Evolutionary conservation across 2,113 vertebrate genomes (phyloP), one percentile per base, ranked within the genome.

Genomic region (Zosterops japonicus): DNA sequence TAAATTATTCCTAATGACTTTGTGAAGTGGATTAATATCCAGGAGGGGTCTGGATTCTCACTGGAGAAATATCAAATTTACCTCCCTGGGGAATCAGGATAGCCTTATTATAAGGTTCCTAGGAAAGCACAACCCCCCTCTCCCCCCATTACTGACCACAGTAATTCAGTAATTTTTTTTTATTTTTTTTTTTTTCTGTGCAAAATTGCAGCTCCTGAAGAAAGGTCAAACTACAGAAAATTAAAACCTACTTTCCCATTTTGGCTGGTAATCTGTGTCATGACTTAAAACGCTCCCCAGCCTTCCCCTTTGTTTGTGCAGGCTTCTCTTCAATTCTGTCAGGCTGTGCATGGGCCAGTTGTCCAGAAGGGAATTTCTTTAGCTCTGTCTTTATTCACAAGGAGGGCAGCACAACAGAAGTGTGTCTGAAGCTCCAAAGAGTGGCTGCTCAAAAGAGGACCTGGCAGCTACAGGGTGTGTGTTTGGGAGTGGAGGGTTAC

Each of bases 11-110:
- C 53, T 95, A 95, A 96, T 94, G 87, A 90, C 83, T 94, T 94
- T 94, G 78, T 95, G 93, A 96, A 97, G 93, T 94, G 78, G 94
- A 95, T 97, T 96, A 96, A 94, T 95, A 95, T 96, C 93, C 95
- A 96, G 79, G 95, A 96, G 81, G 57, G 39, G 55, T 95, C 83
- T 95, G 71, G 75, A 96, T 90, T 90, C 60, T 83, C 79, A 72
- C 59, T 85, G 64, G 57, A 96, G 61, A 86, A 89, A 84, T 94
- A 90, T 57, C 81, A 80, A 77, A 91, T 95, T 70, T 92, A 31
- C 31, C 53, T 94, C 90, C 94, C 70, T 86, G 49, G 81, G 91
- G 93, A 94, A 83, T 81, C 42, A 49, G 29, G 36, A 44, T 55
- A 70, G 78, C 74, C 67, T 77, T 52, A 76, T 83, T 65, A 71